Evolutionary conservation across 2,888 invertebrate species (phyloP).

Genomic region (Erebia ligea): DNA sequence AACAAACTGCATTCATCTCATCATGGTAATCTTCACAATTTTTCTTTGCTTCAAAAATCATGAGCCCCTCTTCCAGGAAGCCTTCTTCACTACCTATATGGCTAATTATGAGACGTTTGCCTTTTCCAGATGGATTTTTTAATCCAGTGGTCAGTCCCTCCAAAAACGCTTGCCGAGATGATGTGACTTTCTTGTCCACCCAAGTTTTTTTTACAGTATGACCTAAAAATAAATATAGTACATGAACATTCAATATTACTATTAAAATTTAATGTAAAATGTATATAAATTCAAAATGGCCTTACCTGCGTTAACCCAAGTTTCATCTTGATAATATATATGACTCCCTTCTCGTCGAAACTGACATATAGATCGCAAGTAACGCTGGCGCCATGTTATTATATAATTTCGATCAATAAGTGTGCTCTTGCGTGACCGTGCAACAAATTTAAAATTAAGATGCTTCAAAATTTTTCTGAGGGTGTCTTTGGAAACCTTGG

Average conservation of each 20-base stretch:
- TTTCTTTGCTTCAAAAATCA: conserved; percentile 4
- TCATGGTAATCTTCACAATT: not conserved
- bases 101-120: not conserved
- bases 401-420: not conserved
- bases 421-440: not conserved
- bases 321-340: conserved; percentile 3
- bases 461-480: not conserved
- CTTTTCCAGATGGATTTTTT: not conserved
- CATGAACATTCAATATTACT: not conserved
- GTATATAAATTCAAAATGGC: not conserved
- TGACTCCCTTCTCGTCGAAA: not conserved
- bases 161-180: not conserved
- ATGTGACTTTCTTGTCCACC: not conserved
- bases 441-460: not conserved
- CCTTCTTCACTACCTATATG: not conserved
- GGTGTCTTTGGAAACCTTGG: not conserved
- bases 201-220: not conserved
- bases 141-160: not conserved
- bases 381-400: not conserved
- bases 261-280: not conserved
- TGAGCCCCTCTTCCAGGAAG: not conserved
- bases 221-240: conserved; percentile 21
- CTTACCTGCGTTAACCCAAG: conserved; percentile 20
- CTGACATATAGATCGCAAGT: not conserved
- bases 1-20: no score